A percentile compares a stretch with the other conserved stretches of the same genome.
These are phyloP conservation scores for Phallusia fumigata DNA, from an alignment of 23 tunicate species.

Conservation along the genomic window DNA sequence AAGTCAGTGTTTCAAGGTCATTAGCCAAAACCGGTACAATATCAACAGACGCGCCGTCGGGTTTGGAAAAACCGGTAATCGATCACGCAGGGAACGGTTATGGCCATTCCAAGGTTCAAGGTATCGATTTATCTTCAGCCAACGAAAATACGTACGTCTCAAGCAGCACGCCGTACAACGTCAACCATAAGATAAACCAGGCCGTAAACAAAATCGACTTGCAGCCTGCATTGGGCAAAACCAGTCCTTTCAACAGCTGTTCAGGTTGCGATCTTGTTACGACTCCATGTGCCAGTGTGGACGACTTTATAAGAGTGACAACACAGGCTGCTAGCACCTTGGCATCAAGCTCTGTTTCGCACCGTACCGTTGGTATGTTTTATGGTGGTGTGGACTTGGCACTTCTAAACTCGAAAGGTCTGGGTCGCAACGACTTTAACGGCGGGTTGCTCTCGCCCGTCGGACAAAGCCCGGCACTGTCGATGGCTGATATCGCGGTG, in stretches of 20 bases:
- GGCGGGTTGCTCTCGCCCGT: background rate
- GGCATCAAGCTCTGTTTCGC: background rate
- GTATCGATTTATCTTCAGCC: background rate
- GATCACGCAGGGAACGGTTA: background rate
- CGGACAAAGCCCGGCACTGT: slow-evolving; percentile 30
- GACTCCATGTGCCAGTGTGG: background rate
- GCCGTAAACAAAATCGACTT: background rate
- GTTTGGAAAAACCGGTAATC: background rate
- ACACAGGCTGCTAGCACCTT: background rate
- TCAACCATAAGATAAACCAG: background rate
- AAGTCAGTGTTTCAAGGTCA: too few relatives aligned
- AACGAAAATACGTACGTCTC: background rate
- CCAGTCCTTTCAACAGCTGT: background rate
- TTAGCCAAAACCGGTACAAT: too few relatives aligned
- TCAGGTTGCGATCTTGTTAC: background rate
- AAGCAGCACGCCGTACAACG: background rate
- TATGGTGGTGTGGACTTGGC: background rate
- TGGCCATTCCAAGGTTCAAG: background rate
- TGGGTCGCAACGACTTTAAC: too few relatives aligned
- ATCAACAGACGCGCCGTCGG: too few relatives aligned
- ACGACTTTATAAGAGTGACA: background rate
- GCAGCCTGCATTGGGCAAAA: too few relatives aligned
- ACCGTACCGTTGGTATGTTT: background rate
- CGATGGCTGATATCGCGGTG: slow-evolving; percentile 48
- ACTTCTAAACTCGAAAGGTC: too few relatives aligned